Conservation (phyloP, 2,888 invertebrate species). For the Ophion ventricosus region DNA sequence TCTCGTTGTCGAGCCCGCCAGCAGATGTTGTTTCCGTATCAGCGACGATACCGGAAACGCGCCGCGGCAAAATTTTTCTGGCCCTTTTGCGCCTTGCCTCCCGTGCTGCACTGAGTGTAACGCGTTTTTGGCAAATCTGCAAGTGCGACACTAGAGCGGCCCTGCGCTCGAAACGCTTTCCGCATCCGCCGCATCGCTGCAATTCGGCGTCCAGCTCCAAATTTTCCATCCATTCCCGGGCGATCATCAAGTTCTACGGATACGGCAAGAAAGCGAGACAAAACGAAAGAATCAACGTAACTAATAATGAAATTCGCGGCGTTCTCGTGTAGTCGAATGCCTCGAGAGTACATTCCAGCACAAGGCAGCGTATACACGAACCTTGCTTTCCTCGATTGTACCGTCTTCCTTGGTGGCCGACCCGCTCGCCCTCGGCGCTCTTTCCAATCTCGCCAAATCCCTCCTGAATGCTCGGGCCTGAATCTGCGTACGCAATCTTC, state of each 20-base stretch:
- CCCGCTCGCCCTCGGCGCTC: slow-evolving; percentile 76
- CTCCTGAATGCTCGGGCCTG: slow-evolving; percentile 87
- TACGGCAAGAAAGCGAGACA: too few relatives aligned
- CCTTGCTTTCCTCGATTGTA: slow-evolving; percentile 54
- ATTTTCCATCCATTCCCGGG: slow-evolving; percentile 87
- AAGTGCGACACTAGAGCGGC: slow-evolving; percentile 90
- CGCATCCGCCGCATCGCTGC: slow-evolving; percentile 89
- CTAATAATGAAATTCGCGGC: background rate
- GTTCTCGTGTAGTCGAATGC: background rate
- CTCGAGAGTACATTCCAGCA: background rate
- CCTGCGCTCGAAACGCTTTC: slow-evolving; percentile 89
- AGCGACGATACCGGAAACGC: slow-evolving; percentile 17
- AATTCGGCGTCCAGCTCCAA: slow-evolving; percentile 87
- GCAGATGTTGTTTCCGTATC: background rate
- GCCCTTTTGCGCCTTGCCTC: slow-evolving; percentile 69
- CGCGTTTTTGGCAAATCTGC: slow-evolving; percentile 87
- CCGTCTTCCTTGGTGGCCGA: slow-evolving; percentile 72
- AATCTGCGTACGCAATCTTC: slow-evolving; percentile 88
- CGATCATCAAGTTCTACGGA: slow-evolving; percentile 23
- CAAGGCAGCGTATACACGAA: slow-evolving; percentile 27
- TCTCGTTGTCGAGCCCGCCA: background rate
- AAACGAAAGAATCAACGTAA: too few relatives aligned
- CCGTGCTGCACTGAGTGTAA: slow-evolving; percentile 81
- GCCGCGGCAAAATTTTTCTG: slow-evolving; percentile 62
- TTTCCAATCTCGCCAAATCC: slow-evolving; percentile 85